Base-by-base conservation (phyloP, 1,140 invertebrate species). In the Musca domestica region DNA sequence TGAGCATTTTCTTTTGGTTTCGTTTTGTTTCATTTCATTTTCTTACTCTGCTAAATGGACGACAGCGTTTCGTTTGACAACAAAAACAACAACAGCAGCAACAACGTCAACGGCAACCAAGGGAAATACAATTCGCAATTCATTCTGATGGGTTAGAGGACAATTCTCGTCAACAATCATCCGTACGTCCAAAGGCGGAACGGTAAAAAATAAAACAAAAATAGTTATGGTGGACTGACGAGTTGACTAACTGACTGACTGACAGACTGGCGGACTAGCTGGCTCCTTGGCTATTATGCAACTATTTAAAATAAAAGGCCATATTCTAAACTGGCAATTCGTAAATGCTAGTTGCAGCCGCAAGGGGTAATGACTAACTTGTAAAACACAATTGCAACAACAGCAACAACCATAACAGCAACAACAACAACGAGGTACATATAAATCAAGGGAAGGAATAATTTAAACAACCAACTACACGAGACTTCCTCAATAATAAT, bases 401-500 rank as follows among this genome's bases (percentile, higher is more conserved):
- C 34, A 41, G 12, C 5, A 41, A 12, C 2, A 17, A 17, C 54
- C n/a, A 41, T 2, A 7, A 12, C 34, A 41, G 12, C 10, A 41
- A 9, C 34, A 41, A 41, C 5, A 41, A 12, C 2, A 17, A 17
- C 54, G 17, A 17, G n/a, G 54, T 20, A 58, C 27, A 30, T 58
- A 58, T 58, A 61, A 61, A 61, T 61, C 56, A 61, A 61, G 56
- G 56, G 56, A 61, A 61, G 56, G 56, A 61, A 61, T 61, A 61
- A 61, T 61, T 61, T 61, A 61, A 61, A 58, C 54, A 30, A 58
- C 12, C 30, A 58, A 58, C 54, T 30, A 58, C 54, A 61, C 34
- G 56, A 7, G 34, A 41, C 56, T 61, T 61, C 56, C 56, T 61
- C n/a, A 41, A 61, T 41, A 61, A 61, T 34, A 61, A 61, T 34